Percentiles rank a stretch among this genome's conserved stretches.
Conservation (phyloP, 2,797 vertebrate genomes). For the Spinus pinus region DNA sequence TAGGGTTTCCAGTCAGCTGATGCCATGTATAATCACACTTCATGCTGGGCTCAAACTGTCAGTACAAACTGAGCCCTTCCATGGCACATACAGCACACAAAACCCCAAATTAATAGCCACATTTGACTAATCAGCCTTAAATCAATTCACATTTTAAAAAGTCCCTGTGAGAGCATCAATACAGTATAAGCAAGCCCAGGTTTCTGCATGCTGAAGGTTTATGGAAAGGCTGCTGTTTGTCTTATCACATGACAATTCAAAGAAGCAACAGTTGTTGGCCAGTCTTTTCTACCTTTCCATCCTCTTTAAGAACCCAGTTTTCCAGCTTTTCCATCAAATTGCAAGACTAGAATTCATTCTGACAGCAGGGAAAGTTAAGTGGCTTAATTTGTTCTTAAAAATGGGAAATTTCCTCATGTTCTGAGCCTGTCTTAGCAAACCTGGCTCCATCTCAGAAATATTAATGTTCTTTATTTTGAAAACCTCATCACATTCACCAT, state of each 20-base stretch:
- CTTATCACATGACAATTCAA: background rate
- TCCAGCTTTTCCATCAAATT: background rate
- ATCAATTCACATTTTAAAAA: background rate
- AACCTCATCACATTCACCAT: background rate
- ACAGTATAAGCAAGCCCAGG: background rate
- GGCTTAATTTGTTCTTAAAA: conserved; percentile 18
- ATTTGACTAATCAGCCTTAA: background rate
- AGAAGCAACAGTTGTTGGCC: background rate
- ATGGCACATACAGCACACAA: background rate
- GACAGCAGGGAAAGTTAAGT: background rate
- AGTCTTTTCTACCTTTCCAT: background rate
- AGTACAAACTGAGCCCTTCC: background rate
- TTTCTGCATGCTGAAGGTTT: background rate
- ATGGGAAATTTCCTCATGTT: background rate
- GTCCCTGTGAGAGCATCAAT: background rate
- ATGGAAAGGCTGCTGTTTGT: background rate
- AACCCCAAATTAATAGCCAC: background rate
- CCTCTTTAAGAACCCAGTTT: background rate
- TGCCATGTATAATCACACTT: background rate
- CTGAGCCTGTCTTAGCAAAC: background rate
- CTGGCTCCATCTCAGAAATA: background rate
- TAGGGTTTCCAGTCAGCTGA: conserved; percentile 51
- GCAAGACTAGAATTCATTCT: background rate
- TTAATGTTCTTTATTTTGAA: background rate
- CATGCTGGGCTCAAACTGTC: background rate